These are phyloP conservation scores for Archivesica marissinica DNA, from an alignment of 1,140 invertebrate genomes.

Conservation along the genomic window DNA sequence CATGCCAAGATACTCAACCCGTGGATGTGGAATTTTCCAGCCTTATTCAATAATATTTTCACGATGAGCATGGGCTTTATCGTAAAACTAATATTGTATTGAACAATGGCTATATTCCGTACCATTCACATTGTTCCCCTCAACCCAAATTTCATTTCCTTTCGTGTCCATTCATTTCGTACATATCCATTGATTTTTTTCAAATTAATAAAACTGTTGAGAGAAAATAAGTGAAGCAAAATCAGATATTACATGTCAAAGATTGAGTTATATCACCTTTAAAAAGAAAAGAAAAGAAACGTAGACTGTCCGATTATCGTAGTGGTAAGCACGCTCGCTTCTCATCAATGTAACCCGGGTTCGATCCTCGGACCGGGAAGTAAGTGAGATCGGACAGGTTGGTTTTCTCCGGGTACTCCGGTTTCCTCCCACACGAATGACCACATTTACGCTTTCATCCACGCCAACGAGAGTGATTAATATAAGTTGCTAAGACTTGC, in stretches of 20 bases:
- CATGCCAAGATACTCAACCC: no score
- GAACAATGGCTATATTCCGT: conserved; percentile 12
- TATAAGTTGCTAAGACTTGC: no score
- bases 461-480: no score
- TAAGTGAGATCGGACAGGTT: no score
- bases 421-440: no score
- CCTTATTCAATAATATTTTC: conserved; percentile 23
- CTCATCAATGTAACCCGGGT: no score
- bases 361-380: no score
- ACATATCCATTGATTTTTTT: conserved; percentile 20
- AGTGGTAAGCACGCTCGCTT: no score
- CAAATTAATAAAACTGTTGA: conserved; percentile 44
- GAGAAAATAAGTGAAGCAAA: neutral
- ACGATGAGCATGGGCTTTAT: neutral
- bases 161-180: conserved; percentile 16
- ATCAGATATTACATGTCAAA: neutral
- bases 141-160: conserved; percentile 21
- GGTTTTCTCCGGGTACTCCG: no score
- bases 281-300: neutral
- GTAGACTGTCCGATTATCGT: neutral
- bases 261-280: neutral
- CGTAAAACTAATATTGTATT: conserved; percentile 6
- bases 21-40: neutral
- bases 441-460: no score
- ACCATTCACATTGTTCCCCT: conserved; percentile 5